Evolutionary conservation across 2,797 vertebrate genomes (phyloP), one percentile per base, ranked within the genome.

Genomic region (Tragopan temminckii): DNA sequence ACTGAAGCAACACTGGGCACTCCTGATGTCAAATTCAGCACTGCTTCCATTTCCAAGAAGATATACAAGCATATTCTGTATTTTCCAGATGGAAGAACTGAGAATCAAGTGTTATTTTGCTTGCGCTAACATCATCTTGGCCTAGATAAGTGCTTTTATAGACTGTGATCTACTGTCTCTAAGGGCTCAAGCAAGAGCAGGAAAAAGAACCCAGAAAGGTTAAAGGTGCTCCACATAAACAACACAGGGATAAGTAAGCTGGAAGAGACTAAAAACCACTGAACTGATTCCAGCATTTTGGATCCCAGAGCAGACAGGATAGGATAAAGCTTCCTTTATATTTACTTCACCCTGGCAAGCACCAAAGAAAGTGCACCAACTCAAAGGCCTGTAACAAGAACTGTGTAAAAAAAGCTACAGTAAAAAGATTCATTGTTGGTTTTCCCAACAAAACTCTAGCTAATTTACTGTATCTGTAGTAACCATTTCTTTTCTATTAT

Each of bases 11-110:
- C 19, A 10, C 9, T 1, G 1, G 38, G 11, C 29, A 53, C 62
- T 75, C 57, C 52, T 2, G 0, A 29, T 5, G 21, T 6, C 29
- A 6, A 77, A 17, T 13, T 19, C 38, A 19, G 24, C 0, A 0
- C 7, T 2, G 7, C 24, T 43, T 59, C 69, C 74, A 74, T 0
- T n/a, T 55, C 61, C 23, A 1, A 48, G 20, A 45, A 27, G 6
- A 50, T 21, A 57, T 2, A 3, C 31, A 23, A 45, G 21, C 13
- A 5, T 5, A 5, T 40, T 35, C 57, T 35, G 20, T 5, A 40
- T 36, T 15, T 20, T 33, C 15, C 62, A 59, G 53, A 52, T 1
- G 38, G 13, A 88, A 52, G 23, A 80, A 74, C 7, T 0, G 1
- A 36, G 38, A 72, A 23, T 53, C 42, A 62, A 83, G 29, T 35